Base-by-base conservation (phyloP, 1,140 invertebrate genomes). In the Drosophila melanica region DNA sequence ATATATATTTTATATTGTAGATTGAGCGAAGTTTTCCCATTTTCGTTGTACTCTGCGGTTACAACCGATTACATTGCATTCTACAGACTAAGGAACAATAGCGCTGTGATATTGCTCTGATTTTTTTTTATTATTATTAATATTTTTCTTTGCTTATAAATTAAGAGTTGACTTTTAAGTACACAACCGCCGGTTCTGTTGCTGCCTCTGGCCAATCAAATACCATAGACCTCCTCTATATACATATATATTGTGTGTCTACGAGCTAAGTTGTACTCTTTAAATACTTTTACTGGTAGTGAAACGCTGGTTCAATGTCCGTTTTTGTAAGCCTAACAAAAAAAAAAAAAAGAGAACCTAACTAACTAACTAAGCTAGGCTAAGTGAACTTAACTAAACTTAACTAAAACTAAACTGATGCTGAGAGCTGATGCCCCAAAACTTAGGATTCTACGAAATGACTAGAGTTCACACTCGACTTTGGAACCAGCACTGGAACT, bases 381-480 rank as follows among this genome's bases (percentile, higher is more conserved):
- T 66, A 50, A 18, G 9, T 60, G 45, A 70, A 30, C 54, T 86
- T 71, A 78, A 70, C 58, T 82, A 67, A 82, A 73, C 35, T 84
- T 39, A 73, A 77, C 18, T 71, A 62, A 62, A 64, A 71, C 41
- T 35, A 59, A 62, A 54, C 9, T 42, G 44, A 33, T 20, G 16
- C 39, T 60, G 47, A 50, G 55, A 51, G 55, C 42, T 54, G 39
- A 42, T 64, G 55, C 30, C 42, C 44, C 51, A 50, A 50, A 44
- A 53, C 79, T 89, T 90, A 89, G 33, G 33, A 39, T 76, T 7
- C 79, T 87, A 87, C 7, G 48, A 76, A 79, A 91, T 91, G 90
- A 91, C 90, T 91, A 91, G 90, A 91, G 90, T 72, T 91, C 58
- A 91, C 90, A 91, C 90, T 91, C 90, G 71, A 76, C 72, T 85